Evolutionary conservation across 2,113 vertebrate genomes (phyloP).

Genomic region (Catharus minimus): DNA sequence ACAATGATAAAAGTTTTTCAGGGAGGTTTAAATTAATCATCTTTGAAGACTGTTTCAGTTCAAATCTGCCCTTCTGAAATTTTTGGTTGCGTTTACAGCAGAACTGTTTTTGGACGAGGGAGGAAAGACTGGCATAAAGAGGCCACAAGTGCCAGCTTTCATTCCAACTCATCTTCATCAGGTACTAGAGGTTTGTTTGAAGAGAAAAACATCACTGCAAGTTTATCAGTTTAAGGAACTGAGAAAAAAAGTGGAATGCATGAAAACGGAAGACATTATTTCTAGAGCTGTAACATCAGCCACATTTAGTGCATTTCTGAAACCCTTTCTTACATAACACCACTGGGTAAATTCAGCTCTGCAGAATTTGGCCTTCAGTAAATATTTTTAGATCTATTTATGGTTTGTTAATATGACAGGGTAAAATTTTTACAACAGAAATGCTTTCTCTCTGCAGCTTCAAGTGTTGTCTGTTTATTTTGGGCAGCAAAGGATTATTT

Average conservation of each 20-base stretch:
- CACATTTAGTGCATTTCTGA: not conserved
- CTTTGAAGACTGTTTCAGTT: not conserved
- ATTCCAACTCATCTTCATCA: not conserved
- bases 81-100: not conserved
- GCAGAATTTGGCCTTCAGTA: constrained; percentile 35
- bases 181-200: not conserved
- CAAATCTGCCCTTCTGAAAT: not conserved
- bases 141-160: not conserved
- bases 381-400: constrained; percentile 53
- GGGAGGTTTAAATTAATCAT: not conserved
- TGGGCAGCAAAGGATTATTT: constrained; percentile 1
- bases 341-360: not conserved
- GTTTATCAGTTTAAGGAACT: not conserved
- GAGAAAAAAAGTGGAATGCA: not conserved
- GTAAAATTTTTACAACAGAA: constrained; percentile 23
- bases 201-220: not conserved
- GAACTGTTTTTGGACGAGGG: not conserved
- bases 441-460: not conserved
- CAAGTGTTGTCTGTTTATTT: constrained; percentile 7
- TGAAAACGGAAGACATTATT: not conserved
- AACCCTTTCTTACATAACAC: not conserved
- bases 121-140: not conserved
- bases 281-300: not conserved
- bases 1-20: not conserved
- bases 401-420: constrained; percentile 4